phyloP scores from a whole-genome alignment of 1,140 invertebrate genomes.

The Diploscapter pachys region DNA sequence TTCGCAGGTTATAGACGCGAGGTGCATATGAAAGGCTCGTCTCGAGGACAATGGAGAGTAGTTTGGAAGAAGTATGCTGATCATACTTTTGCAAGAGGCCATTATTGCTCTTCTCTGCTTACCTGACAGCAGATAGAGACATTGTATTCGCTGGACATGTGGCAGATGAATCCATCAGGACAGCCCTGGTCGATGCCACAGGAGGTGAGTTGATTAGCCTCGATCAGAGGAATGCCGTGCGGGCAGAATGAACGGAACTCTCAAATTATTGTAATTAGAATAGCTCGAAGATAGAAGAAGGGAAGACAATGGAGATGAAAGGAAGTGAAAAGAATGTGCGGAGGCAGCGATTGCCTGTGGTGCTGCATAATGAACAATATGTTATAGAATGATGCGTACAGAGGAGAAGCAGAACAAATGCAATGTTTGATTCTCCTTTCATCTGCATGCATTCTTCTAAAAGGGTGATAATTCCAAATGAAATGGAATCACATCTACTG shows the following conservation, averaged over 20 bases:
- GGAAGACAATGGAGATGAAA: background rate
- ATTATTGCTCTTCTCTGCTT: background rate
- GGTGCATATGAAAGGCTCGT: too few relatives aligned
- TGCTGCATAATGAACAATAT: background rate
- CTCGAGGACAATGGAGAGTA: too few relatives aligned
- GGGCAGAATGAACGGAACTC: conserved; percentile 52
- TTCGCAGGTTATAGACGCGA: too few relatives aligned
- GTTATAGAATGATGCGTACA: background rate
- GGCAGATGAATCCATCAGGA: conserved; percentile 52
- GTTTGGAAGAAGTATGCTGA: background rate
- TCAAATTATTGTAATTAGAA: conserved; percentile 23
- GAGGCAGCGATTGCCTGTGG: background rate
- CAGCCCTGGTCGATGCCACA: conserved; percentile 56
- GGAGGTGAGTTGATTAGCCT: conserved; percentile 36
- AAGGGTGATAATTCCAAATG: background rate
- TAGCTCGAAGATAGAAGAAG: background rate
- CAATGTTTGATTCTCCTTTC: background rate
- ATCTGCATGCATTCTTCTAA: background rate
- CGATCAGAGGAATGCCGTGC: conserved; percentile 51
- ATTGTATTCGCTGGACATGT: conserved; percentile 50
- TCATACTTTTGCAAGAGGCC: background rate
- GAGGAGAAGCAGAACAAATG: background rate
- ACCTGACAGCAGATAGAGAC: conserved; percentile 53
- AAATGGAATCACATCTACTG: background rate
- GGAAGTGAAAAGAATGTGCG: background rate